These are phyloP conservation scores for Synergus gifuensis DNA, from an alignment of 2,888 invertebrate genomes.

Conservation along the genomic window DNA sequence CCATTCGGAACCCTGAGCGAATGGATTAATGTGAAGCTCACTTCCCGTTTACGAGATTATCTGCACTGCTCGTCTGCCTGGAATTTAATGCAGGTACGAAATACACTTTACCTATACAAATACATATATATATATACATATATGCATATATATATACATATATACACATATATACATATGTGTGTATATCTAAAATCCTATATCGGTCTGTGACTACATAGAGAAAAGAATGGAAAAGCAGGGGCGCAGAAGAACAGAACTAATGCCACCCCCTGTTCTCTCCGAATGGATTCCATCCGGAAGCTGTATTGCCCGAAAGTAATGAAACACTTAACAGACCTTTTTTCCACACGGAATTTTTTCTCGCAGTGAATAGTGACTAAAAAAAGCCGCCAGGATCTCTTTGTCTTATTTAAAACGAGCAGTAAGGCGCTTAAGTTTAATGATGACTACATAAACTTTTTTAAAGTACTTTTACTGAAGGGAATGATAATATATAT, in stretches of 20 bases:
- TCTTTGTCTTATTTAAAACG: background rate
- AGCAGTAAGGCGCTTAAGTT: background rate
- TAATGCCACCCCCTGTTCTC: background rate
- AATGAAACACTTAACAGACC: constrained; percentile 22
- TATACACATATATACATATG: background rate
- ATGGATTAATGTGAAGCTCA: constrained; percentile 67
- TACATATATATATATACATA: background rate
- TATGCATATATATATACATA: background rate
- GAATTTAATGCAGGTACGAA: constrained; percentile 62
- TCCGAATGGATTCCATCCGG: constrained; percentile 1
- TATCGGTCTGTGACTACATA: background rate
- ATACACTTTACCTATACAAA: background rate
- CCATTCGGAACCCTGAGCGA: constrained; percentile 56
- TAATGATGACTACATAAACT: background rate
- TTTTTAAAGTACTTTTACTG: background rate
- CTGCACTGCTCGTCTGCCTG: constrained; percentile 59
- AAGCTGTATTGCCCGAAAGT: constrained; percentile 10
- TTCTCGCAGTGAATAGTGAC: background rate
- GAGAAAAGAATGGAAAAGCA: background rate
- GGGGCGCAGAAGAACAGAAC: constrained; percentile 3
- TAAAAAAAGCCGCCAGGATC: background rate
- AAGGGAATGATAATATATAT: no score
- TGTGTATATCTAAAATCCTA: background rate
- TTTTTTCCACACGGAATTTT: background rate
- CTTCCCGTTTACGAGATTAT: constrained; percentile 70